Evolutionary conservation across 1,140 invertebrate genomes (phyloP), one percentile per base, ranked within the genome.

Genomic region (Papilio machaon): DNA sequence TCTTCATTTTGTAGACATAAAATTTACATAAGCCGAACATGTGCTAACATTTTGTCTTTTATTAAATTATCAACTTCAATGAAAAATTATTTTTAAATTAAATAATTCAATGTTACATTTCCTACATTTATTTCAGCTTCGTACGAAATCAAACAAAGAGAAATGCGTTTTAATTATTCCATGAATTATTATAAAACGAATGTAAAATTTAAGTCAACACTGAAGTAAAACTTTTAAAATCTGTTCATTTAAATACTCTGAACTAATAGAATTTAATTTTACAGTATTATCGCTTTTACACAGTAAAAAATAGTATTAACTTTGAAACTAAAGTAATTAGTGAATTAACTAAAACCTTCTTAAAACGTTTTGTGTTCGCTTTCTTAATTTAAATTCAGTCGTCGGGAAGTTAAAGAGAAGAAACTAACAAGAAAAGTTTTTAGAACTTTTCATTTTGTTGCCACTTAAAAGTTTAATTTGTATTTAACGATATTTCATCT

Each of bases 291-390:
- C 73, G n/a, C 19, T 47, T 47, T 76, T 47, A 52, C 19, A 17
- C 19, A 30, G 74, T 76, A 76, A 76, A 30, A 76, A 76, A 76
- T 47, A 19, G 8, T 54, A 76, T 76, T 76, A 76, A 75, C n/a
- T 52, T 52, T 46, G n/a, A 76, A 76, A 76, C 74, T 76, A 52
- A 76, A 76, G 74, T 47, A 54, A 49, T 76, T 76, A 76, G 43
- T 30, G 47, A 74, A 76, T 76, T 52, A 76, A 23, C 46, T 76
- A 76, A 38, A 49, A 47, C 74, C 46, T 52, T 49, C 46, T 52
- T 76, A 13, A 75, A 49, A 10, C n/a, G 74, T 47, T 76, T 76
- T 76, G 74, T 52, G 74, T 76, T 49, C 46, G 23, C 46, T 76
- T 54, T 76, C 74, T 76, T 52, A 76, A 76, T 52, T 76, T 76